Evolutionary conservation across 2,888 invertebrate genomes (phyloP), one percentile per base, ranked within the genome.

Genomic region (Volucella zonaria): DNA sequence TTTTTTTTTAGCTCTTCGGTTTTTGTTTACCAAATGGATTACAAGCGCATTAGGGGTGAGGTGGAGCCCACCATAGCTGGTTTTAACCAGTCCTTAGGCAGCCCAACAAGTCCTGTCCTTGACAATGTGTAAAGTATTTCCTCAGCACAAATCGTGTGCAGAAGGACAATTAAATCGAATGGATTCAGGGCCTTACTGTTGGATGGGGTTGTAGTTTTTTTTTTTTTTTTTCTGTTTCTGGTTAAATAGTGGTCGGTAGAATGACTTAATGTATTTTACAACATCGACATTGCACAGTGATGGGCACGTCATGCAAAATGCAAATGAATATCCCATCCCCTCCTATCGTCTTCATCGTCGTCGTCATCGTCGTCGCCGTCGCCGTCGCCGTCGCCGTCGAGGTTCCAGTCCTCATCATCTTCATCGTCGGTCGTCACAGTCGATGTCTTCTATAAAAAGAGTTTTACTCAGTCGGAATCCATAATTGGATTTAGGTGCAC

Each of bases 401-500:
- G 6, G 31, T 31, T 6, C 31, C 6, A 6, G 31, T 6, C 31
- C 31, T 31, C 31, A 31, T 31, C 31, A 6, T 31, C 6, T 31
- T 31, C 4, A 31, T 31, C 31, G 31, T 31, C 31, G 31, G 31
- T 31, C 31, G 31, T 31, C 31, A 31, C 31, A 31, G 31, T 3
- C 31, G n/a, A 45, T 1, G 8, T 18, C 42, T 56, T 58, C 58
- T 56, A 54, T 67, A 45, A 31, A 23, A 31, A 56, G 54, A 64
- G 42, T 42, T 61, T 23, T 58, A 52, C 73, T 40, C 67, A 51
- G 45, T 73, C 11, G 38, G 68, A 68, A 78, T 58, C 58, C 62
- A 68, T 74, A 78, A 82, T 74, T 82, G 45, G 45, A 12, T 68
- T 73, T 78, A 68, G 52, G 73, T 73, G 73, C 82, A 78, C 62